A percentile compares a stretch with the other conserved stretches of the same genome.
Conservation (phyloP, 2,888 invertebrate genomes). For the Teinopalpus imperialis region DNA sequence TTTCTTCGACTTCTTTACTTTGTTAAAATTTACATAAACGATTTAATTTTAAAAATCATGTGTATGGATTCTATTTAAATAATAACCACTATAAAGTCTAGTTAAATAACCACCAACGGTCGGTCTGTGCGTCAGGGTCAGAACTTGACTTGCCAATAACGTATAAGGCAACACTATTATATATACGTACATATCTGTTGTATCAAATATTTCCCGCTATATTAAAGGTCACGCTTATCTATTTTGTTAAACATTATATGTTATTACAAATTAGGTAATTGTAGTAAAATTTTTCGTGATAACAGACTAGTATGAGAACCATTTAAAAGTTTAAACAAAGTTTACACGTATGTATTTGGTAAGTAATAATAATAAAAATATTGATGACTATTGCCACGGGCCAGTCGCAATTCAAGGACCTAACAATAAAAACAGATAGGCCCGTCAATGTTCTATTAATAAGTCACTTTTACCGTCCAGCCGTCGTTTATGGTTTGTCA, state of each 20-base stretch:
- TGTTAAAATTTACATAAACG: too few species aligned
- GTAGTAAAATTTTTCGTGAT: not conserved
- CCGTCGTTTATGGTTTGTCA: constrained; percentile 23
- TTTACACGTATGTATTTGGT: too few species aligned
- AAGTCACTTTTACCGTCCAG: constrained; percentile 18
- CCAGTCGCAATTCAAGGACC: constrained; percentile 9
- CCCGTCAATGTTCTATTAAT: constrained; percentile 20
- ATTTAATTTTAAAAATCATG: too few species aligned
- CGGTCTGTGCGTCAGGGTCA: not conserved
- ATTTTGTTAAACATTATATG: constrained; percentile 7
- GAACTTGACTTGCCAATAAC: constrained; percentile 1
- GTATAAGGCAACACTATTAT: constrained; percentile 5
- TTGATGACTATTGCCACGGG: not conserved
- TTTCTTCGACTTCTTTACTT: too few species aligned
- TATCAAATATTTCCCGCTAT: constrained; percentile 14
- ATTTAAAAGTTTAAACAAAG: not conserved
- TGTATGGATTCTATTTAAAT: too few species aligned
- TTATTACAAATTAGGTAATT: constrained; percentile 11
- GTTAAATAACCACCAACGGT: constrained; percentile 9
- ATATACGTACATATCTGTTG: not conserved
- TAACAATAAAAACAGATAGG: constrained; percentile 9
- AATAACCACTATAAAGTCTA: too few species aligned
- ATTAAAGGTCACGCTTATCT: constrained; percentile 21
- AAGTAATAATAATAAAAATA: not conserved
- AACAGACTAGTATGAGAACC: not conserved